Evolutionary conservation across 2,797 vertebrate species (phyloP), one percentile per base, ranked within the genome.

Genomic region (Phataginus tricuspis): DNA sequence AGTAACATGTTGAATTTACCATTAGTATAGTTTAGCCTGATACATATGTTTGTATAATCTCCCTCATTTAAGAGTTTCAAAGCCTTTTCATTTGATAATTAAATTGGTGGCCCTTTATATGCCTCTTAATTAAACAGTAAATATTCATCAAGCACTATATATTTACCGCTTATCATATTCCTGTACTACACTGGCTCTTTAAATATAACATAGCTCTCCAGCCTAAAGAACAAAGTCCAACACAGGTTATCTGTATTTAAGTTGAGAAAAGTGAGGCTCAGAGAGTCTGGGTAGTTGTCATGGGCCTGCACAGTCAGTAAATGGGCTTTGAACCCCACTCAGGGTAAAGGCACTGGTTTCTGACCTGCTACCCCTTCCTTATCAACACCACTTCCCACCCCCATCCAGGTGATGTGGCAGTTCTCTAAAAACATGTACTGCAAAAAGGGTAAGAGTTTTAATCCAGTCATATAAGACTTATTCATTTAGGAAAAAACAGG

Each of bases 1-100:
- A 96, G 92, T 78, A 72, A 89, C 0, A 3, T 53, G 25, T 69
- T 39, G 1, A 74, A 94, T 95, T 95, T 74, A 83, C 25, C 5
- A 39, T 86, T 64, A 61, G 11, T 92, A 42, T 80, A 86, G 14
- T 64, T 90, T 89, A 69, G 5, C 19, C n/a, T 91, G 39, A 51
- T 74, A 90, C 6, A 66, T 29, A 37, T 78, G 27, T 21, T 92
- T 94, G 29, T 49, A 71, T 15, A 57, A 4, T 82, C n/a, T 72
- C 88, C n/a, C 29, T 86, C 21, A 39, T 0, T 37, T 61, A 92
- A 86, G 23, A 14, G 13, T 72, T 86, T 95, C 66, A 95, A 71
- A 74, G 13, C 27, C 23, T 90, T 94, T 91, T 85, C 31, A 71
- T 69, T 92, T 89, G 53, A 84, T 90, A 96, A 96, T 79, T 92